Evolutionary conservation across 2,113 vertebrate genomes (phyloP), one percentile per base, ranked within the genome.

Genomic region (Murina feae): DNA sequence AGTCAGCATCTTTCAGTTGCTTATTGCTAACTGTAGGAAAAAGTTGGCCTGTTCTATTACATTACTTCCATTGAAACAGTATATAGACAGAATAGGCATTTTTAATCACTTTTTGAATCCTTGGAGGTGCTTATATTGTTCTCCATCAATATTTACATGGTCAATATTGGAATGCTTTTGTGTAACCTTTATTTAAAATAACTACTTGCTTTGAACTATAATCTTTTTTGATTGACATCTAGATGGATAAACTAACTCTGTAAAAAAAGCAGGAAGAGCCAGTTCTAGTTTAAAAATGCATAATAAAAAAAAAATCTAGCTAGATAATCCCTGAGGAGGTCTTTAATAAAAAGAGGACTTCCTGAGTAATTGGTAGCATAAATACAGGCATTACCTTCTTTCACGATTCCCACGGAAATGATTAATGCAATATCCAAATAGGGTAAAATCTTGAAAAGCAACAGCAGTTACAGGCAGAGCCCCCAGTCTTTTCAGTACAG

Each of bases 261-360:
- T 37, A 82, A 86, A 25, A 78, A 84, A 91, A 80, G 65, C 51
- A 84, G 32, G 51, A 95, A 86, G 28, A 86, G 17, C 9, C 39
- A 79, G 30, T 69, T 95, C 37, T 94, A 9, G 53, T 92, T 86
- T 84, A n/a, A 72, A 86, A 88, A 90, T 65, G 35, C 65, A 35
- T 51, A 84, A 63, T 65, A 72, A 86, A 78, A 72, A 86, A 78
- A 58, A 6, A 89, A 32, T 11, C 90, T 87, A 16, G 14, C 87
- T 82, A 89, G 42, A 65, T 80, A 66, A 53, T 6, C 42, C 35
- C 30, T 21, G n/a, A 80, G 32, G 58, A 94, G 13, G 17, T 42
- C 13, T 84, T 94, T 81, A 78, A 91, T 93, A 47, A 66, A 92
- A 81, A 89, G 37, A 86, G n/a, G 85, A 37, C 21, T 91, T 89